phyloP scores from a whole-genome alignment of 2,113 vertebrate species.

The Cichladusa arquata region DNA sequence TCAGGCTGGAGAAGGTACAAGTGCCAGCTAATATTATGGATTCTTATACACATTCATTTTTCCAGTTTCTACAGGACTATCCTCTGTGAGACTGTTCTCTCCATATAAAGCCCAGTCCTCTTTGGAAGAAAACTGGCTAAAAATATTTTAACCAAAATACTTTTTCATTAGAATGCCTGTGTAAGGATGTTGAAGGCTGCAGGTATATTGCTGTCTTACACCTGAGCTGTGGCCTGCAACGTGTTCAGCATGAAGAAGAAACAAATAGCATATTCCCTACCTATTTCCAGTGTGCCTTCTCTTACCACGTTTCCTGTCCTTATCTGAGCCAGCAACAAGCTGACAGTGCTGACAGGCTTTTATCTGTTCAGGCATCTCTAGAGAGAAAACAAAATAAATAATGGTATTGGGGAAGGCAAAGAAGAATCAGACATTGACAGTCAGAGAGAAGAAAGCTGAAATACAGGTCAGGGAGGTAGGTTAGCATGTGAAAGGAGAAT shows the following conservation, averaged over 20 bases:
- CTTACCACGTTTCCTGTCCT: background rate
- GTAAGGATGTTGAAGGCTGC: background rate
- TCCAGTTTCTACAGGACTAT: background rate
- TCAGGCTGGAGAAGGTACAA: background rate
- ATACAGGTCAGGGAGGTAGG: background rate
- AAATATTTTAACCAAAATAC: background rate
- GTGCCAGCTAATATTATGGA: background rate
- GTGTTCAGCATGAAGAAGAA: background rate
- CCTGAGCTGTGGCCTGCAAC: background rate
- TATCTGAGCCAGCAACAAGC: background rate
- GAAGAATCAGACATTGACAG: background rate
- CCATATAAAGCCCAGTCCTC: background rate
- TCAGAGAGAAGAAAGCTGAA: background rate
- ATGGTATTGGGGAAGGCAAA: background rate
- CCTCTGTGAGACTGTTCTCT: background rate
- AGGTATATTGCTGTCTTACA: background rate
- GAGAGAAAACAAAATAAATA: background rate
- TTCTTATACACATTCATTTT: background rate
- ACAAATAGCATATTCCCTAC: background rate
- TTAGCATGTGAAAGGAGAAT: background rate
- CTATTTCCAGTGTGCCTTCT: background rate
- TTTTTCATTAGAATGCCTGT: background rate
- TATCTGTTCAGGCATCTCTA: background rate
- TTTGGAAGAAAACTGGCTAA: background rate
- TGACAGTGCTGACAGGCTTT: background rate